These are phyloP conservation scores for Pseudococcus longispinus DNA, from an alignment of 2,888 invertebrate species.

Conservation along the genomic window DNA sequence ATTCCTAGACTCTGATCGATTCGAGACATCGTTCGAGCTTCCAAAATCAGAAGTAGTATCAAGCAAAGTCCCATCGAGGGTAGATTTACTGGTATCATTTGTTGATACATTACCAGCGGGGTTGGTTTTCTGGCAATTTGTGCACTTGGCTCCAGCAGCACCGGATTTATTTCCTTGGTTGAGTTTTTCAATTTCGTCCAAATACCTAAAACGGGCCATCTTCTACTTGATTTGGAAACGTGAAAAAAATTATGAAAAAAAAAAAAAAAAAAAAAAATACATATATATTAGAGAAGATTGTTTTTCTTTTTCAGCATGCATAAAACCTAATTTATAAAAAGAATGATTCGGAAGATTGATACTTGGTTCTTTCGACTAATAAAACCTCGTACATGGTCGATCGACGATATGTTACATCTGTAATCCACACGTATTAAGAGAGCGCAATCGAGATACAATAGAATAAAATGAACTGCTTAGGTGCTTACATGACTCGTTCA, in stretches of 20 bases:
- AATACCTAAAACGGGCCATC: background rate
- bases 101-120: background rate
- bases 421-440: too few species aligned
- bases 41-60: background rate
- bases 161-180: background rate
- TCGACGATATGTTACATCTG: too few species aligned
- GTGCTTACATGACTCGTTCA: too few species aligned
- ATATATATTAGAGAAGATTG: constrained; percentile 43
- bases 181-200: background rate
- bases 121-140: background rate
- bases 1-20: background rate
- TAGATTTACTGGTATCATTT: background rate
- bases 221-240: background rate
- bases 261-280: constrained; percentile 19
- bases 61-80: background rate
- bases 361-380: background rate
- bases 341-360: background rate
- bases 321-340: background rate
- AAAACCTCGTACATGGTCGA: background rate
- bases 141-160: background rate
- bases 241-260: background rate
- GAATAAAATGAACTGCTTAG: too few species aligned
- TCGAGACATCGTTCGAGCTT: background rate
- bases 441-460: too few species aligned
- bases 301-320: background rate